Conservation (phyloP, 2,113 vertebrate species). For the Anthoscopus minutus region DNA sequence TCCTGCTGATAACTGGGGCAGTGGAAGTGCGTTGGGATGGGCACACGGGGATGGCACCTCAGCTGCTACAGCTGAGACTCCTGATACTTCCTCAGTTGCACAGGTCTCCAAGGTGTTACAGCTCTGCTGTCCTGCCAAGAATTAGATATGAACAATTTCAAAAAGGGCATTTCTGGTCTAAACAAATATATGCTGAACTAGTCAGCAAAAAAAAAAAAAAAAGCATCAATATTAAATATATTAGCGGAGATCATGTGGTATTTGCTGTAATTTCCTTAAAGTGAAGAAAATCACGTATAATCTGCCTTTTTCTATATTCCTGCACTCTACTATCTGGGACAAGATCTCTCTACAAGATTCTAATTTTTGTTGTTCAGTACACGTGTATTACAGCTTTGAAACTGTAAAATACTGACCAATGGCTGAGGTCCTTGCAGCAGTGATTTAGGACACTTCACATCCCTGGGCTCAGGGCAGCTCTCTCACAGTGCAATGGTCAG, state of each 20-base stretch:
- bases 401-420: background rate
- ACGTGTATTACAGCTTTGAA: background rate
- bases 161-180: background rate
- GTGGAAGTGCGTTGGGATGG: background rate
- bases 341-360: background rate
- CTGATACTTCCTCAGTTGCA: background rate
- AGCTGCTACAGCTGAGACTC: background rate
- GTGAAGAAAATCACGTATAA: background rate
- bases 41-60: background rate
- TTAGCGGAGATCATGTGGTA: background rate
- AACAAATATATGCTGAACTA: background rate
- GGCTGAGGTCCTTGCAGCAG: background rate
- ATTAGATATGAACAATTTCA: background rate
- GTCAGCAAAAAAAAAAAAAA: background rate
- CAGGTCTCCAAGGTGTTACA: background rate
- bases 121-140: background rate
- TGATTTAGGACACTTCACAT: background rate
- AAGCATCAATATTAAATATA: background rate
- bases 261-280: background rate
- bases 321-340: background rate
- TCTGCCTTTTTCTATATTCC: background rate
- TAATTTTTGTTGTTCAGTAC: background rate
- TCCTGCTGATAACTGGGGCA: accelerated
- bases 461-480: background rate
- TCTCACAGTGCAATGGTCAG: background rate